These are phyloP conservation scores for Tarsius wallacei DNA, from an alignment of 2,797 vertebrate genomes.

Conservation along the genomic window DNA sequence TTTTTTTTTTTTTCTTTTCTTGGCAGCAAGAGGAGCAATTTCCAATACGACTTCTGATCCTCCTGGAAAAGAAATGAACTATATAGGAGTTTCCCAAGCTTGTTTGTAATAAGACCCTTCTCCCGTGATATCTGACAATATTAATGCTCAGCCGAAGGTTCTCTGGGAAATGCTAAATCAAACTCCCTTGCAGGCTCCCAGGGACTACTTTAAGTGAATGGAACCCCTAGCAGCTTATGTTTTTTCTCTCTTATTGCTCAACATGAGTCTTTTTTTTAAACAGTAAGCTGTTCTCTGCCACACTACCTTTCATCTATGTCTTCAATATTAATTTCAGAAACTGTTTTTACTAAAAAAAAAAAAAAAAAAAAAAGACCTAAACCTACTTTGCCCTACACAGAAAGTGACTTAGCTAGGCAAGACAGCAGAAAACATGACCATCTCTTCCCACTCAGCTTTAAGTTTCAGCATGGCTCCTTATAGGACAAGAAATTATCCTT, in stretches of 20 bases:
- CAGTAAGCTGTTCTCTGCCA: background rate
- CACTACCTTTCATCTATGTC: background rate
- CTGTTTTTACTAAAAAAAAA: conserved; percentile 32
- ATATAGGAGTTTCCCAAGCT: background rate
- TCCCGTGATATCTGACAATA: background rate
- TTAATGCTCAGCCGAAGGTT: background rate
- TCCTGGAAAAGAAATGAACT: background rate
- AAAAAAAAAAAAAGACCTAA: background rate
- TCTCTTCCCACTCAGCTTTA: background rate
- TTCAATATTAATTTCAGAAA: conserved; percentile 23
- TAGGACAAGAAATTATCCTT: background rate
- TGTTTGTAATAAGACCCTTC: conserved; percentile 6
- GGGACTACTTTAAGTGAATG: background rate
- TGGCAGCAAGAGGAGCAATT: background rate
- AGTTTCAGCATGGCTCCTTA: background rate
- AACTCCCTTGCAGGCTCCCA: background rate
- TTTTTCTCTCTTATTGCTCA: background rate
- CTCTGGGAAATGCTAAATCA: conserved; percentile 41
- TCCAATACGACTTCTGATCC: background rate
- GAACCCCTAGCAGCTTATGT: background rate
- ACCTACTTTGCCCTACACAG: background rate
- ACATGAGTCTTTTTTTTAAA: conserved; percentile 30
- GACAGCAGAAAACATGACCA: background rate
- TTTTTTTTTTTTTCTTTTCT: background rate
- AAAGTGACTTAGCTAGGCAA: background rate